Evolutionary conservation across 2,888 invertebrate genomes (phyloP), one percentile per base, ranked within the genome.

Genomic region (Pogonocherus hispidulus): DNA sequence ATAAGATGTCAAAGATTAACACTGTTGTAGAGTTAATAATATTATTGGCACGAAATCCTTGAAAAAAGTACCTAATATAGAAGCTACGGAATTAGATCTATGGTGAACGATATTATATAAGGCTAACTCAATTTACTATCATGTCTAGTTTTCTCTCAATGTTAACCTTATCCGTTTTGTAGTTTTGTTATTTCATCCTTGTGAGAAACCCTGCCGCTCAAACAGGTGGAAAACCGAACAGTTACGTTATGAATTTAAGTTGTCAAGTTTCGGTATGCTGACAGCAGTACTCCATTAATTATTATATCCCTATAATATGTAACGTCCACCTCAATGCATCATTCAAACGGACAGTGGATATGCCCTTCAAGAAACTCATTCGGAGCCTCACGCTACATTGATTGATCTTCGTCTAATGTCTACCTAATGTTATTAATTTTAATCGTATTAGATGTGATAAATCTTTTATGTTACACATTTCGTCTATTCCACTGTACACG

Each of bases 211-310:
- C 52, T 37, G 27, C n/a, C 41, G 57, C 52, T 67, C 67, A 69
- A 71, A 71, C 69, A 71, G 67, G 72, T 72, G 69, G 72, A 69
- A 67, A 70, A 67, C 67, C 52, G 59, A 37, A 56, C 59, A 55
- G 47, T 63, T 59, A 57, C 63, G 44, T 65, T 63, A 67, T 60
- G 66, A 69, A 69, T 66, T 66, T 62, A 47, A 65, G 67, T 69
- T 69, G 71, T 76, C 74, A 70, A 70, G 68, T 51, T 71, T 68
- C 72, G 71, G 70, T 72, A 65, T 69, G 74, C 69, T 63, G 71
- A 74, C 75, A 74, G 75, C 69, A 63, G 46, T 62, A 67, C 71
- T 73, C 69, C 76, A 77, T 78, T 76, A 77, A 78, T 78, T 76
- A 77, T 76, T 71, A 76, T 73, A 71, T 72, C 70, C 70, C 69